Percentiles rank a stretch among this genome's conserved stretches.
phyloP scores from a whole-genome alignment of 2,888 invertebrate genomes.

The Cephus nigrinus region DNA sequence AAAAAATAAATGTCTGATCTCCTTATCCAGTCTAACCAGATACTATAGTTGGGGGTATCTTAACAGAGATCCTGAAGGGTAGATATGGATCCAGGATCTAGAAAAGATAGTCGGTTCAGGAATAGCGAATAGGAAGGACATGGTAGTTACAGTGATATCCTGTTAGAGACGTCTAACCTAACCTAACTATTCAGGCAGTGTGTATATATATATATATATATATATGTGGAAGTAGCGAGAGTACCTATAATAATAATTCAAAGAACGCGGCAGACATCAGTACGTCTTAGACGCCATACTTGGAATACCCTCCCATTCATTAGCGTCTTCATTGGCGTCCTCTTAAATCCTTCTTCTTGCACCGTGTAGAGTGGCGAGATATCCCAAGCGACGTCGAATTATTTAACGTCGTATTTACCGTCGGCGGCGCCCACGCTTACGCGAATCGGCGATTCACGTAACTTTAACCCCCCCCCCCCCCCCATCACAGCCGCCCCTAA shows the following conservation, averaged over 20 bases:
- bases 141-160: background rate
- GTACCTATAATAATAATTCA: background rate
- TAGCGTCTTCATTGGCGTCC: constrained; percentile 16
- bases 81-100: background rate
- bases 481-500: background rate
- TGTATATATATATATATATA: background rate
- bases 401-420: constrained; percentile 30
- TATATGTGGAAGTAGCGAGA: background rate
- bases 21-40: background rate
- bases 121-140: background rate
- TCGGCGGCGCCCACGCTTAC: constrained; percentile 4
- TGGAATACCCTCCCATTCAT: constrained; percentile 19
- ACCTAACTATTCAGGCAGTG: background rate
- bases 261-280: background rate
- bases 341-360: background rate
- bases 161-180: background rate
- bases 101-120: background rate
- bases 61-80: background rate
- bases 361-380: background rate
- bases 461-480: background rate
- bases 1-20: background rate
- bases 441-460: constrained; percentile 5
- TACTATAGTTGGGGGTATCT: background rate
- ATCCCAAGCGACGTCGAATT: constrained; percentile 18
- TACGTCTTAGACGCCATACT: background rate